These are phyloP conservation scores for Pteria penguin DNA, from an alignment of 2,888 invertebrate species.

Conservation along the genomic window DNA sequence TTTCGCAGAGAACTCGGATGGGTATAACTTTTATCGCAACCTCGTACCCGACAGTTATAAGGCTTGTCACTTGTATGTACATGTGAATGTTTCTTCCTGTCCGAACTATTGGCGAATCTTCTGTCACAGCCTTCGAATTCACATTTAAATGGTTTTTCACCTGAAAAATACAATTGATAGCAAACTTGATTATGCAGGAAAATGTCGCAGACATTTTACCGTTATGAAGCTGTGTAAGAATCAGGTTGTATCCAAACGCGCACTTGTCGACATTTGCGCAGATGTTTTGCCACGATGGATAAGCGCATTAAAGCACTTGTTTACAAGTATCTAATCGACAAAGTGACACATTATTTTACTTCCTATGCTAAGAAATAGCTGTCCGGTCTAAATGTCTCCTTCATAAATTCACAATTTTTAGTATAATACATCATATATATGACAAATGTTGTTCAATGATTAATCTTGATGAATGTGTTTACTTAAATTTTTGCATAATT, in stretches of 20 bases:
- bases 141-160: constrained; percentile 99
- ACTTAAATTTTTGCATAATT: too few relatives aligned
- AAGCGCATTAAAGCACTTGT: background rate
- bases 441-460: too few relatives aligned
- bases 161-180: too few relatives aligned
- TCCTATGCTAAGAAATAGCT: too few relatives aligned
- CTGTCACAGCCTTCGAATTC: constrained; percentile 98
- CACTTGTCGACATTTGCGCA: background rate
- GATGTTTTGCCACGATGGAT: background rate
- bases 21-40: constrained; percentile 99
- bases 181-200: too few relatives aligned
- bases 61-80: constrained; percentile 99
- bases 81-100: constrained; percentile 99
- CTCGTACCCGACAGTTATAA: constrained; percentile 97
- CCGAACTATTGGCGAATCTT: constrained; percentile 98
- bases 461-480: too few relatives aligned
- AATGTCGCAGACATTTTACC: too few relatives aligned
- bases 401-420: too few relatives aligned
- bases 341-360: background rate
- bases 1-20: constrained; percentile 98
- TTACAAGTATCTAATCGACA: background rate
- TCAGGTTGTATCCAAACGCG: too few relatives aligned
- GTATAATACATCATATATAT: too few relatives aligned
- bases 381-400: too few relatives aligned
- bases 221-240: too few relatives aligned